Conservation (phyloP, 2,888 invertebrate species). For the Galeruca laticollis region DNA sequence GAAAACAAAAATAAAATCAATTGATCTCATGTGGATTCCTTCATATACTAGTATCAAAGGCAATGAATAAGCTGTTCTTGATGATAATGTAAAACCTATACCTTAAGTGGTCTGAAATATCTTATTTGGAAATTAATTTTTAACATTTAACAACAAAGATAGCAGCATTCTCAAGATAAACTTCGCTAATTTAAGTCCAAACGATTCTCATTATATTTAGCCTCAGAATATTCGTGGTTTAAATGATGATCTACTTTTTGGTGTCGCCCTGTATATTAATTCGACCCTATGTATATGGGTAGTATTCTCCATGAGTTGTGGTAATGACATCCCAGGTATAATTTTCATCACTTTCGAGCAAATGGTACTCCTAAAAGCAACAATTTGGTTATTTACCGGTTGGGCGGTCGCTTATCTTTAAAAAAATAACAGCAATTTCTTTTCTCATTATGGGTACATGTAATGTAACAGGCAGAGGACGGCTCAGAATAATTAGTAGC, state of each 20-base stretch:
- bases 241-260: background rate
- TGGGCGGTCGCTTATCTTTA: slow-evolving; percentile 26
- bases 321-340: slow-evolving; percentile 30
- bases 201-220: too few species aligned
- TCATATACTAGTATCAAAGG: too few species aligned
- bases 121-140: too few species aligned
- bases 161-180: too few species aligned
- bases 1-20: too few species aligned
- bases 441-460: slow-evolving; percentile 37
- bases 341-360: slow-evolving; percentile 30
- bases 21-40: too few species aligned
- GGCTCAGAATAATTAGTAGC: slow-evolving; percentile 35
- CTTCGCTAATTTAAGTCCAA: too few species aligned
- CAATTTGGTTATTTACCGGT: slow-evolving; percentile 38
- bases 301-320: background rate
- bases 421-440: slow-evolving; percentile 37
- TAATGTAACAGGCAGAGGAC: slow-evolving; percentile 31
- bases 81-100: too few species aligned
- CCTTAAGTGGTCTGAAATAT: too few species aligned
- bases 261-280: background rate
- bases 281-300: background rate
- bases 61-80: too few species aligned
- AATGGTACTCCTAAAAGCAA: slow-evolving; percentile 26
- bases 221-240: too few species aligned
- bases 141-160: too few species aligned